Percentiles rank a stretch among this genome's conserved stretches.
These are phyloP conservation scores for Carollia perspicillata DNA, from an alignment of 2,113 vertebrate genomes.

Conservation along the genomic window DNA sequence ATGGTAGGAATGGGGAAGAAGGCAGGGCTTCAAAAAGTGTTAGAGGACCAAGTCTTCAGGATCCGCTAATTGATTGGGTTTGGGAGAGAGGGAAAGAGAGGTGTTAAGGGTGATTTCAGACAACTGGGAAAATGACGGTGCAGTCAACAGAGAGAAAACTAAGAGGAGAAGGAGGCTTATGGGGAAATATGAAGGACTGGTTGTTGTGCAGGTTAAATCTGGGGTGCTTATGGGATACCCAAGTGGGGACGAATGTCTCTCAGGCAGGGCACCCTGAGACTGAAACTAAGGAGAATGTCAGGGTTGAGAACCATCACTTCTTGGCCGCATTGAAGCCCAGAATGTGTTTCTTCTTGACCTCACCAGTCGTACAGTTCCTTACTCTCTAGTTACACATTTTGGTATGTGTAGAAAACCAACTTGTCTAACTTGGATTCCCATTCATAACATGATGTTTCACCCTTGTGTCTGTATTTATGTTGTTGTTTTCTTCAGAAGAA, in stretches of 20 bases:
- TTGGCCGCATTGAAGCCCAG: not conserved
- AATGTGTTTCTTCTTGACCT: not conserved
- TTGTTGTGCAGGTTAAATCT: not conserved
- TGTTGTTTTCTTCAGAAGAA: not conserved
- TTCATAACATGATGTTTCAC: not conserved
- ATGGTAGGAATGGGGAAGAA: not conserved
- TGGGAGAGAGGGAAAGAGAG: not conserved
- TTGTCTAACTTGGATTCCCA: not conserved
- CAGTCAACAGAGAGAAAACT: not conserved
- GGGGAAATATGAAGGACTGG: not conserved
- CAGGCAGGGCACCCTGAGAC: not conserved
- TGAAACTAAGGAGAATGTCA: not conserved
- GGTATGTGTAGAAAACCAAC: not conserved
- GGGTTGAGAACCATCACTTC: not conserved
- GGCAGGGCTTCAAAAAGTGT: not conserved
- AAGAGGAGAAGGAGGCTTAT: not conserved
- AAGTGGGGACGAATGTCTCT: not conserved
- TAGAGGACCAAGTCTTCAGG: not conserved
- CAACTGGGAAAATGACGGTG: not conserved
- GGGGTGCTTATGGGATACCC: not conserved
- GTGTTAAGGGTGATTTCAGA: not conserved
- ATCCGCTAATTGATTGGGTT: not conserved
- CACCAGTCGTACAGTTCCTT: not conserved
- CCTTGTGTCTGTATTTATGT: not conserved
- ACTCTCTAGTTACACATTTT: not conserved